Base-by-base conservation (phyloP, 2,888 invertebrate species). In the Patella caerulea region DNA sequence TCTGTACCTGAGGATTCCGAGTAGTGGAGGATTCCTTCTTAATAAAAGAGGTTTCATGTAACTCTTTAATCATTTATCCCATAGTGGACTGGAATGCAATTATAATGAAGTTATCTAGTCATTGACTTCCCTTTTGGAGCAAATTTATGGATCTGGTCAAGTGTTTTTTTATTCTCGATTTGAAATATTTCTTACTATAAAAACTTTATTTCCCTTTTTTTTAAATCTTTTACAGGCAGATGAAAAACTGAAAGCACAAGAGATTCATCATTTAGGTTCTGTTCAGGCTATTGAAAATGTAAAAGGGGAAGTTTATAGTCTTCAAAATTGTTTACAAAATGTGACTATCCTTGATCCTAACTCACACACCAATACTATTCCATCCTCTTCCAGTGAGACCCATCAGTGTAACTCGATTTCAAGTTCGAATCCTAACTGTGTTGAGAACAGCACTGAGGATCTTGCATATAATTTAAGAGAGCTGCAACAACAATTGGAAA, bases 241-340 rank as follows among this genome's bases (percentile, higher is more conserved):
- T 17, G 84, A 87, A 70, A 83, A 86, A 59, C 78, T 91, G 69
- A 82, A 86, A 72, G 81, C 82, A 29, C 89, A 89, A 78, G 79
- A 83, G 52, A 82, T 83, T 3, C 87, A 86, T 76, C 88, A 87
- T 74, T 80, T 78, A 24, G 70, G 83, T 29, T 88, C 89, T 4
- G 81, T 86, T 5, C 81, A 85, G 72, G 87, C 90, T 11, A 81
- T 91, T n/a, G 83, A 86, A 69, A 85, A 87, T 56, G 90, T 90
- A 17, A 90, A 88, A 80, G 81, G 83, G 53, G 89, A 91, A 81
- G 87, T 91, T 45, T 78, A 88, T 17, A 81, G 82, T 52, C 86
- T 91, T 34, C 88, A 89, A 79, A 81, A 83, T 59, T 83, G 83
- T 59, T 79, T 89, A 52, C 80, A 72, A n/a, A 82, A 85, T 65